Evolutionary conservation across 2,888 invertebrate genomes (phyloP), one percentile per base, ranked within the genome.

Genomic region (Caenorhabditis wallacei): DNA sequence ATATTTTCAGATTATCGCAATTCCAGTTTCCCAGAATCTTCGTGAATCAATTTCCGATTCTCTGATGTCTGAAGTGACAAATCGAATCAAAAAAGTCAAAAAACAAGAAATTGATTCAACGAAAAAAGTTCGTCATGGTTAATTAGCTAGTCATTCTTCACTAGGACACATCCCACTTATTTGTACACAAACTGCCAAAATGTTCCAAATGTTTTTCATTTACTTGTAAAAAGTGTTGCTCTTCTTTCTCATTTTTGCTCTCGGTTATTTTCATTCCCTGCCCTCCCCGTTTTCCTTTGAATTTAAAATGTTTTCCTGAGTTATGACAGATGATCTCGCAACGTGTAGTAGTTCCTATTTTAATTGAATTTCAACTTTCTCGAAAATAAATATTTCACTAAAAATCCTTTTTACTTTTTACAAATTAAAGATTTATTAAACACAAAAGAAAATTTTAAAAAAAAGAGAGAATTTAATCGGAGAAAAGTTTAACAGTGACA

Each of bases 31-130:
- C 35, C 69, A 76, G 54, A 70, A 80, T 22, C 74, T 86, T 26
- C 81, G 85, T 57, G 84, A 85, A 40, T 84, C 85, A 13, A 88
- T 88, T 59, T 71, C 80, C 11, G 86, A 88, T 26, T 82, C 87
- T n/a, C 69, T 87, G 53, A 80, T 84, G 56, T 82, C 85, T 3
- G 82, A 85, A 30, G 85, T 86, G 18, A 83, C 71, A n/a, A 59
- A 74, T n/a, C 63, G 79, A 16, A 75, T 83, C 66, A 72, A 74
- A 53, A 79, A 79, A 66, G 75, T 69, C 26, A 74, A 80, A 30
- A 69, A 75, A 18, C 63, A 63, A 61, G 79, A 79, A 22, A 20
- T 71, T 22, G 57, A 63, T 46, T 20, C 61, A 3, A 43, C 75
- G 57, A 81, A 81, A 20, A 81, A 81, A 59, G 72, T 71, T 43